Base-by-base conservation (phyloP, 2,113 vertebrate genomes). In the Spea multiplicata region DNA sequence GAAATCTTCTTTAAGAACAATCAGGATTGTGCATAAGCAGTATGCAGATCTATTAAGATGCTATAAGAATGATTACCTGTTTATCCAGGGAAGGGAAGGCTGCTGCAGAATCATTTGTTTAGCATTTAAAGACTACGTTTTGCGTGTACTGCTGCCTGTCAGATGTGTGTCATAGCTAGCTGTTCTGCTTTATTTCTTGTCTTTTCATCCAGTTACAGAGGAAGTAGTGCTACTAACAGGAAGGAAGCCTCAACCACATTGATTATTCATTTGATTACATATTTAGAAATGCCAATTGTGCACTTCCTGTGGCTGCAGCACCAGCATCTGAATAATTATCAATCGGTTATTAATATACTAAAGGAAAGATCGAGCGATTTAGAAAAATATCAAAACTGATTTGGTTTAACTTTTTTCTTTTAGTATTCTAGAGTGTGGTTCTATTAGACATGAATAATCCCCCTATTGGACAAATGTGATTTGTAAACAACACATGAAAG, bases 161-260 rank as follows among this genome's bases (percentile, higher is more conserved):
- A 62, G 13, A 30, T 53, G 46, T 72, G 47, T 73, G 84, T 83
- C 83, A 86, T 80, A 80, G 83, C 50, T 13, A 88, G 82, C 71
- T 83, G 88, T 92, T 92, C 90, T 83, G 84, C 87, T 92, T 91
- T 91, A 85, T 89, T 84, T 82, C 84, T 89, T 8, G 5, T 78
- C 78, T 86, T 88, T 84, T 68, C 84, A 90, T 84, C 87, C 89
- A 89, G 88, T 90, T 91, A 89, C 88, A 91, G 86, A 91, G 92
- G 92, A 93, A 93, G 91, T 91, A 81, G 85, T 93, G 87, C 86
- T 78, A 84, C 90, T 87, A 91, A 84, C 89, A 93, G 92, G 92
- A 93, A 93, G 92, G 92, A 93, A 93, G 91, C 88, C 90, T 91
- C 90, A 91, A 93, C 89, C 89, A 84, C 91, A 86, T 87, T 86